Percentiles rank a stretch among this genome's conserved stretches.
Conservation (phyloP, 2,113 vertebrate genomes). For the Rousettus leschenaultii region DNA sequence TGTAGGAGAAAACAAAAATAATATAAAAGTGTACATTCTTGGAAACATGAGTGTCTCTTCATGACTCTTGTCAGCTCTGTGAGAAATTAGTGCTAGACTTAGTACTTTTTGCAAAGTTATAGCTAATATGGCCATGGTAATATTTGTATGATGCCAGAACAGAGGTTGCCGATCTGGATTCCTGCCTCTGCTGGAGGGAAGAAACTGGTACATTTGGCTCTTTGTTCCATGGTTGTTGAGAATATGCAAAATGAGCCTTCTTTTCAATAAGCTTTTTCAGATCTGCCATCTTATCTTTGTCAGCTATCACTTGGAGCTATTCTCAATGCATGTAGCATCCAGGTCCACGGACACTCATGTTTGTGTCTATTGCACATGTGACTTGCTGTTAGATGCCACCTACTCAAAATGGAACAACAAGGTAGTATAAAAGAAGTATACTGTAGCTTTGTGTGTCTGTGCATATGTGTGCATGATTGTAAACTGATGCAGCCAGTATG, state of each 20-base stretch:
- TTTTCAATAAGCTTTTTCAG: not conserved
- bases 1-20: not conserved
- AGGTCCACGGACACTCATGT: not conserved
- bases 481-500: not conserved
- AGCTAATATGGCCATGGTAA: not conserved
- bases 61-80: not conserved
- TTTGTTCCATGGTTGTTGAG: not conserved
- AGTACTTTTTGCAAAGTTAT: not conserved
- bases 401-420: not conserved
- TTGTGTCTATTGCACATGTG: not conserved
- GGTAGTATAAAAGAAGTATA: not conserved
- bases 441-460: not conserved
- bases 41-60: not conserved
- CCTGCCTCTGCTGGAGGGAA: not conserved
- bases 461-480: not conserved
- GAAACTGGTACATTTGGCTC: not conserved
- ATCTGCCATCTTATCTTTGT: not conserved
- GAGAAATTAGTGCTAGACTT: not conserved
- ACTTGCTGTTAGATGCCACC: not conserved
- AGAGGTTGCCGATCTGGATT: not conserved
- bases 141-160: not conserved
- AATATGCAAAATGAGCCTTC: not conserved
- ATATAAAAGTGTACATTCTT: slow-evolving; percentile 26
- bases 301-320: not conserved
- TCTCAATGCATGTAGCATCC: not conserved